Percentiles rank a stretch among this genome's conserved stretches.
Conservation (phyloP, 2,888 invertebrate genomes). For the Rotaria macrura region DNA sequence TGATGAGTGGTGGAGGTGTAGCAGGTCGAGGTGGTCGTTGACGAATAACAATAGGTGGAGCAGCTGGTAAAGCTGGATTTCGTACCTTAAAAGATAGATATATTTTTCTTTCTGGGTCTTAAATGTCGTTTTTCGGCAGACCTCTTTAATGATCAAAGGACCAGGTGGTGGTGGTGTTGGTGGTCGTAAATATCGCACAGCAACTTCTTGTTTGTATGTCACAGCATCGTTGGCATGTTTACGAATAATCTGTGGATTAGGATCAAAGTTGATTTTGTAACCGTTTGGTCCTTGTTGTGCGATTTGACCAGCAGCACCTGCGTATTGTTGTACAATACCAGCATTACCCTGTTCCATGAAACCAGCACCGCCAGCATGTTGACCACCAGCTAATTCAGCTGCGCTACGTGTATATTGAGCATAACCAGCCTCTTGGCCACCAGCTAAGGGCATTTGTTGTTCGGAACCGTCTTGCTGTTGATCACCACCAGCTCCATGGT, state of each 20-base stretch:
- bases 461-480: not conserved
- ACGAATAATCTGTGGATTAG: slow-evolving; percentile 26
- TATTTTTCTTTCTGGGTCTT: not conserved
- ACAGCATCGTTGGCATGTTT: slow-evolving; percentile 22
- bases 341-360: not conserved
- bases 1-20: slow-evolving; percentile 7
- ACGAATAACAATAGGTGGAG: slow-evolving; percentile 33
- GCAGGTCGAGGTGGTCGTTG: slow-evolving; percentile 29
- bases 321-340: not conserved
- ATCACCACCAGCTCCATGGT: not conserved
- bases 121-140: not conserved
- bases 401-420: not conserved
- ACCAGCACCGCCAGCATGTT: not conserved
- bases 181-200: slow-evolving; percentile 31
- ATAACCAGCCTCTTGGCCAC: not conserved
- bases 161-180: slow-evolving; percentile 33
- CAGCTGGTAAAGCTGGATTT: slow-evolving; percentile 23
- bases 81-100: not conserved
- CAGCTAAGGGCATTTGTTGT: not conserved
- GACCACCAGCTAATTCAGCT: not conserved
- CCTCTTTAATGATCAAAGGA: slow-evolving; percentile 28
- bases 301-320: not conserved
- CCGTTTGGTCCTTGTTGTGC: not conserved
- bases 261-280: slow-evolving; percentile 30
- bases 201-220: slow-evolving; percentile 30